These are phyloP conservation scores for Drosophila rubida DNA, from an alignment of 2,888 invertebrate species.

Conservation along the genomic window DNA sequence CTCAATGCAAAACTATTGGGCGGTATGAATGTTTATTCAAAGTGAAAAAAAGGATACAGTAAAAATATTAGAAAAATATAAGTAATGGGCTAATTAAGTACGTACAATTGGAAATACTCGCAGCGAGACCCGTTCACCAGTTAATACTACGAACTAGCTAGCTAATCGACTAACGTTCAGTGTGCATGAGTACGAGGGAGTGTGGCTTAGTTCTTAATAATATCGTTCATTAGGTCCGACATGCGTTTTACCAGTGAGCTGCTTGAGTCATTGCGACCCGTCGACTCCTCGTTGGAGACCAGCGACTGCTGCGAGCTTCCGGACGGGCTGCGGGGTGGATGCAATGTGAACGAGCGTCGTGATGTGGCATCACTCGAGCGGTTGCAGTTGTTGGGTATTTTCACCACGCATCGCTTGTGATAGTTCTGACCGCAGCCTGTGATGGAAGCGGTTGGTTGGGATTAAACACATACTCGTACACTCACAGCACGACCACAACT, in stretches of 20 bases:
- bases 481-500: conserved; percentile 26
- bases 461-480: background rate
- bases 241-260: conserved; percentile 91
- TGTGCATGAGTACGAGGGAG: background rate
- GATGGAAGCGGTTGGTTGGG: conserved; percentile 39
- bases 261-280: conserved; percentile 85
- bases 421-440: conserved; percentile 98
- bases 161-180: background rate
- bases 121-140: conserved; percentile 57
- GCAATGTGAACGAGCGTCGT: conserved; percentile 84
- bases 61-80: conserved; percentile 26
- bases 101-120: conserved; percentile 71
- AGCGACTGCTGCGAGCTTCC: conserved; percentile 89
- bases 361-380: conserved; percentile 85
- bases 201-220: conserved; percentile 81
- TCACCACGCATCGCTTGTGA: conserved; percentile 98
- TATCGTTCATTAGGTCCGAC: conserved; percentile 87
- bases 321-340: conserved; percentile 89
- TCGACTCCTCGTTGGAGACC: conserved; percentile 86
- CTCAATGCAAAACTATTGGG: conserved; percentile 20
- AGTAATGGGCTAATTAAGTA: conserved; percentile 38
- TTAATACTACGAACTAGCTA: conserved; percentile 15
- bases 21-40: conserved; percentile 63
- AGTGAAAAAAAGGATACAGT: conserved; percentile 52
- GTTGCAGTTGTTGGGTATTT: conserved; percentile 98